Evolutionary conservation across 2,888 invertebrate species (phyloP).

Genomic region (Campoletis raptor): DNA sequence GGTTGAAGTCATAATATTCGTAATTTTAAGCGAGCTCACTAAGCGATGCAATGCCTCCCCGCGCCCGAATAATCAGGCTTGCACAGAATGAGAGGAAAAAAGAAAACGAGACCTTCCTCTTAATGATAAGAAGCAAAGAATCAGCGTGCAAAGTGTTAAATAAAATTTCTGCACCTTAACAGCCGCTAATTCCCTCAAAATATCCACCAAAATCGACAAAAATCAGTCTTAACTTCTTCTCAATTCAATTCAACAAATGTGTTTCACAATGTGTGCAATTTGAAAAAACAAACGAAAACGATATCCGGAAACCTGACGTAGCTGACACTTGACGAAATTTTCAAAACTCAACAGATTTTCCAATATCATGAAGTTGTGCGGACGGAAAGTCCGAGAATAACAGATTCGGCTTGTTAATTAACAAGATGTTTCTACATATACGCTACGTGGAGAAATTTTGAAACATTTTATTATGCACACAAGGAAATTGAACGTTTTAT

Average conservation of each 20-base stretch:
- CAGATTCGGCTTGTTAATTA: no score
- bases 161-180: conserved; percentile 43
- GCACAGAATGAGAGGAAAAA: conserved; percentile 20
- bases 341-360: no score
- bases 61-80: conserved; percentile 11
- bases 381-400: no score
- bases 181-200: conserved; percentile 29
- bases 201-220: neutral
- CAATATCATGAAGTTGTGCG: no score
- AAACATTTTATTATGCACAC: neutral
- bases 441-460: neutral
- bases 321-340: no score
- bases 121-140: conserved; percentile 61
- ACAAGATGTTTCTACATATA: neutral
- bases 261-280: neutral
- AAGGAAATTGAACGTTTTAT: neutral
- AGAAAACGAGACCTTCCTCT: conserved; percentile 41
- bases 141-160: conserved; percentile 58
- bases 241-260: neutral
- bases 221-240: neutral
- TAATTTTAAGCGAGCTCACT: conserved; percentile 80
- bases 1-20: conserved; percentile 83
- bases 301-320: no score
- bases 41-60: conserved; percentile 45
- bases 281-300: neutral